Evolutionary conservation across 2,888 invertebrate species (phyloP).

Genomic region (Acanthosepion pharaonis): DNA sequence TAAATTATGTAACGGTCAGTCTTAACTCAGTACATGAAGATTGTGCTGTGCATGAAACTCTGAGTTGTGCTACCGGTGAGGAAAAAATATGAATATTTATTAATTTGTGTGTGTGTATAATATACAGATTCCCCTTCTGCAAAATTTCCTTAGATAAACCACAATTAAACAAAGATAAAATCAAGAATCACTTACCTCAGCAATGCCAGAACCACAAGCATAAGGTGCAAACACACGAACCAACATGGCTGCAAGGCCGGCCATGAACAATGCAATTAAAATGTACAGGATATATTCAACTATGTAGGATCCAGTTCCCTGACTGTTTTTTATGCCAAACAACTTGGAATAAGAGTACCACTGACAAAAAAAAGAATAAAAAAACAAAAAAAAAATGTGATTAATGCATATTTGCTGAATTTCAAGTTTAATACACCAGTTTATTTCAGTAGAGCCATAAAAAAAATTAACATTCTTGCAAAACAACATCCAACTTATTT

Average conservation of each 20-base stretch:
- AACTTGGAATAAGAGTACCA: slow-evolving; percentile 97
- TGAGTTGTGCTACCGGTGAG: no score
- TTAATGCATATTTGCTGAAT: not conserved
- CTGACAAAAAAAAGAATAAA: slow-evolving; percentile 77
- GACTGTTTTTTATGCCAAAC: slow-evolving; percentile 74
- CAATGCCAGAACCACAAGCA: slow-evolving; percentile 98
- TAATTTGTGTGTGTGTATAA: no score
- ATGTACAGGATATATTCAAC: slow-evolving; percentile 96
- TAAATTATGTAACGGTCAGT: no score
- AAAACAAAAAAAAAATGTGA: slow-evolving; percentile 16
- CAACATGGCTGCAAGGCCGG: slow-evolving; percentile 92
- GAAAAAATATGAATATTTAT: no score
- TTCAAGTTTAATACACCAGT: no score
- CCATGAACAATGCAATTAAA: slow-evolving; percentile 93
- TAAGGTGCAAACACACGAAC: slow-evolving; percentile 99
- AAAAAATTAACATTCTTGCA: no score
- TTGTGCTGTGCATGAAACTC: no score
- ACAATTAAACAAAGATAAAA: not conserved
- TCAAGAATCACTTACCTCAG: slow-evolving; percentile 79
- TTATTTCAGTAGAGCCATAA: no score
- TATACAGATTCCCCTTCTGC: no score
- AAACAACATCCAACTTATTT: no score
- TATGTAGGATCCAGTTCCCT: slow-evolving; percentile 86
- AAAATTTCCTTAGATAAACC: not conserved
- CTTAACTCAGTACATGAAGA: no score